Conservation (phyloP, 2,888 invertebrate genomes). For the Empis livida region DNA sequence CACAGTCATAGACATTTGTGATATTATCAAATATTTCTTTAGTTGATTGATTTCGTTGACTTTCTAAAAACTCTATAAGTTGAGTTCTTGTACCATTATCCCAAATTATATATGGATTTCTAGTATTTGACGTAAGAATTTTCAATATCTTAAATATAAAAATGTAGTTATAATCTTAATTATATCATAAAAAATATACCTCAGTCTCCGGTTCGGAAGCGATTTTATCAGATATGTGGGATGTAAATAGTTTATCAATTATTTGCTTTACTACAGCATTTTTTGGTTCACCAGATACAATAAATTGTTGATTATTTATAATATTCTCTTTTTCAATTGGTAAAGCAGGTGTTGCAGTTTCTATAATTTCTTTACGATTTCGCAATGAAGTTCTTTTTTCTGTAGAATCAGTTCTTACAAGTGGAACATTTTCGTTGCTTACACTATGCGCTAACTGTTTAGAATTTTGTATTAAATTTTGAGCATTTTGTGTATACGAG, state of each 20-base stretch:
- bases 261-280: slow-evolving; percentile 51
- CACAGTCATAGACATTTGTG: slow-evolving; percentile 27
- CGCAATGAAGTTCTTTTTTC: slow-evolving; percentile 19
- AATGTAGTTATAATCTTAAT: neutral
- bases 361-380: slow-evolving; percentile 10
- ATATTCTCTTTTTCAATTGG: slow-evolving; percentile 19
- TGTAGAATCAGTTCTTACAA: slow-evolving; percentile 23
- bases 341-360: slow-evolving; percentile 21
- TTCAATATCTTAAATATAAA: slow-evolving; percentile 58
- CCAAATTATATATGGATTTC: slow-evolving; percentile 95
- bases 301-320: slow-evolving; percentile 21
- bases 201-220: slow-evolving; percentile 60
- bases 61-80: slow-evolving; percentile 72
- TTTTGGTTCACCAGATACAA: slow-evolving; percentile 28
- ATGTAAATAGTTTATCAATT: slow-evolving; percentile 64
- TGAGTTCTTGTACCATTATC: slow-evolving; percentile 94
- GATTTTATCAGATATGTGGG: slow-evolving; percentile 70
- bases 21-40: slow-evolving; percentile 33
- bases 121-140: slow-evolving; percentile 88
- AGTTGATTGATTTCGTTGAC: slow-evolving; percentile 40
- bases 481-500: slow-evolving; percentile 33
- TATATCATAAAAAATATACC: slow-evolving; percentile 33
- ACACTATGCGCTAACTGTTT: slow-evolving; percentile 26
- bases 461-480: slow-evolving; percentile 31
- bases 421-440: slow-evolving; percentile 12